These are phyloP conservation scores for Varanus komodoensis DNA, from an alignment of 2,113 vertebrate species.

Conservation along the genomic window DNA sequence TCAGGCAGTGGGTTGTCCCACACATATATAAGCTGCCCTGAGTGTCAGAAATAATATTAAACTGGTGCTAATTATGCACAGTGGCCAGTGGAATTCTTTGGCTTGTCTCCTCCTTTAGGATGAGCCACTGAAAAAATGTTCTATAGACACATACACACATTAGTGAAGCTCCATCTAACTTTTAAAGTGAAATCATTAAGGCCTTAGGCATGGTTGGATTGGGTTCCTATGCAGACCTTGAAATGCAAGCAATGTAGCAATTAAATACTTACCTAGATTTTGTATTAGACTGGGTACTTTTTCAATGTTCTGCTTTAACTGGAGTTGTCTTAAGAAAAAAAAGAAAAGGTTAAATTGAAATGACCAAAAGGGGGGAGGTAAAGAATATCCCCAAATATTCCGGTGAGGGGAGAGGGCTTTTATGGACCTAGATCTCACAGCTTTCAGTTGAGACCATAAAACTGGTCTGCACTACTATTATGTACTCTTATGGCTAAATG, in stretches of 20 bases:
- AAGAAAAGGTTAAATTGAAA: neutral
- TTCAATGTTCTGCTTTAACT: neutral
- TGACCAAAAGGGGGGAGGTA: neutral
- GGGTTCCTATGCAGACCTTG: slow-evolving; percentile 24
- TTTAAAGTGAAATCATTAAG: slow-evolving; percentile 22
- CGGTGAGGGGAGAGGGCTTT: neutral
- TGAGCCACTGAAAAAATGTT: neutral
- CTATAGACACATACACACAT: neutral
- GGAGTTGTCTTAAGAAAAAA: neutral
- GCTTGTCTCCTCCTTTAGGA: neutral
- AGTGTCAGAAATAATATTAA: neutral
- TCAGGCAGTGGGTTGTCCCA: neutral
- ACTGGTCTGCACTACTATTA: neutral
- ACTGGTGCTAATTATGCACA: neutral
- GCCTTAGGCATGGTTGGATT: slow-evolving; percentile 23
- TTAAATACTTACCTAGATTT: neutral
- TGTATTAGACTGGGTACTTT: slow-evolving; percentile 31
- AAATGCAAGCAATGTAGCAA: neutral
- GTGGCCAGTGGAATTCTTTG: neutral
- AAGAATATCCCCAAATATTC: neutral
- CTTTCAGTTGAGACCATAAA: neutral
- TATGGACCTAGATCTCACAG: neutral
- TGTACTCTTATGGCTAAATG: neutral
- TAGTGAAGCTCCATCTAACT: neutral
- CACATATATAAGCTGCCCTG: neutral